Conservation (phyloP, 2,113 vertebrate species). For the Ramphastos sulfuratus region DNA sequence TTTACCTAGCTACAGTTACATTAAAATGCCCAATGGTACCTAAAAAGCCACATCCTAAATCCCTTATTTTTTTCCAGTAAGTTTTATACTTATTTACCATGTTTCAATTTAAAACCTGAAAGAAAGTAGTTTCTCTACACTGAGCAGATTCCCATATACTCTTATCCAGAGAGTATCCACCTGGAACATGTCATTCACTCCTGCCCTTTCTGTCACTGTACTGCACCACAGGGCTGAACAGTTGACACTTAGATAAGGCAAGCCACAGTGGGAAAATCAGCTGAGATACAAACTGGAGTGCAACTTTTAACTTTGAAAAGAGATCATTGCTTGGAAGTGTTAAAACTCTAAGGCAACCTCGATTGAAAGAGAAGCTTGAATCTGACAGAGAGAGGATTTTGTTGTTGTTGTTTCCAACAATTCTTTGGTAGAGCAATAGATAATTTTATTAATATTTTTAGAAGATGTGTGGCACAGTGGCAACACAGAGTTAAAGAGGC, state of each 20-base stretch:
- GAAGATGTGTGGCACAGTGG: conserved; percentile 54
- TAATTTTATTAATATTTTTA: conserved; percentile 66
- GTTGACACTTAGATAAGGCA: background rate
- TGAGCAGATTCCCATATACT: background rate
- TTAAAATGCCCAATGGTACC: background rate
- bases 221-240: background rate
- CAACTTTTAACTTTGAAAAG: conserved; percentile 21
- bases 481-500: conserved; percentile 17
- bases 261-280: background rate
- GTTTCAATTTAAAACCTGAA: background rate
- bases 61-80: background rate
- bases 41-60: background rate
- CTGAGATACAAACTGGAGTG: background rate
- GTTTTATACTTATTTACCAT: background rate
- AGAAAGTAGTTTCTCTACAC: background rate
- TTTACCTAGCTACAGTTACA: background rate
- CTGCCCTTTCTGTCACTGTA: background rate
- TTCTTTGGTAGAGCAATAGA: background rate
- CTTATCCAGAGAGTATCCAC: background rate
- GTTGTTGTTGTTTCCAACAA: background rate
- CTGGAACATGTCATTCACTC: background rate
- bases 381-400: background rate
- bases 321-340: conserved; percentile 38
- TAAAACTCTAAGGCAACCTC: background rate
- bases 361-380: background rate